A percentile compares a stretch with the other conserved stretches of the same genome.
These are phyloP conservation scores for Rhinoptilus africanus DNA, from an alignment of 2,113 vertebrate species.

Conservation along the genomic window DNA sequence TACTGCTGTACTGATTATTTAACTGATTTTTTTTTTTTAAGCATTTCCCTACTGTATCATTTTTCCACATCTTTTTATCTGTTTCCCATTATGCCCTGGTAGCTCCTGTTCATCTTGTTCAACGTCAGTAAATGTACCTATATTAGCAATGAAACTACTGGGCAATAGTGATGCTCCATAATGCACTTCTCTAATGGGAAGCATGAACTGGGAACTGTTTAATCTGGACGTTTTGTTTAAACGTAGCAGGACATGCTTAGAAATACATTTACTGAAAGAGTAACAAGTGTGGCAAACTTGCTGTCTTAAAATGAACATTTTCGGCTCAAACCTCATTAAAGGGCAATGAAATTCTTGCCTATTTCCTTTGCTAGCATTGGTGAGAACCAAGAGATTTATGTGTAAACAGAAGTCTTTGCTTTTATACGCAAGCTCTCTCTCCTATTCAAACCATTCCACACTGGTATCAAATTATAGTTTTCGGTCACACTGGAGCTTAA, in stretches of 20 bases:
- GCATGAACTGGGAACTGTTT: background rate
- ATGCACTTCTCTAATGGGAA: background rate
- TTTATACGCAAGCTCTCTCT: background rate
- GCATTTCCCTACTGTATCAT: background rate
- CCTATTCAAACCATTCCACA: background rate
- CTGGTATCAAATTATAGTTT: background rate
- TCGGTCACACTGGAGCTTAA: background rate
- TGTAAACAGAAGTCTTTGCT: constrained; percentile 33
- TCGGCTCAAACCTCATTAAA: constrained; percentile 11
- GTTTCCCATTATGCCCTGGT: background rate
- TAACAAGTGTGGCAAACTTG: background rate
- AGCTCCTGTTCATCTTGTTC: background rate
- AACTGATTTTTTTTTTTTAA: background rate
- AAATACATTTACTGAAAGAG: constrained; percentile 43
- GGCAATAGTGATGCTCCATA: background rate
- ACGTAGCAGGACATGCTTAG: background rate
- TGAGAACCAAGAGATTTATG: constrained; percentile 51
- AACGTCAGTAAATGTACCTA: background rate
- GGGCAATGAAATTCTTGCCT: constrained; percentile 5
- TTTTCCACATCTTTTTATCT: background rate
- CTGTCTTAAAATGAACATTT: constrained; percentile 32
- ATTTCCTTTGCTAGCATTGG: constrained; percentile 13
- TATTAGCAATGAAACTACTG: background rate
- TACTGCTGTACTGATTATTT: background rate
- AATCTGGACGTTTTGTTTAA: background rate